phyloP scores from a whole-genome alignment of 2,797 vertebrate genomes.

The Megalops cyprinoides region DNA sequence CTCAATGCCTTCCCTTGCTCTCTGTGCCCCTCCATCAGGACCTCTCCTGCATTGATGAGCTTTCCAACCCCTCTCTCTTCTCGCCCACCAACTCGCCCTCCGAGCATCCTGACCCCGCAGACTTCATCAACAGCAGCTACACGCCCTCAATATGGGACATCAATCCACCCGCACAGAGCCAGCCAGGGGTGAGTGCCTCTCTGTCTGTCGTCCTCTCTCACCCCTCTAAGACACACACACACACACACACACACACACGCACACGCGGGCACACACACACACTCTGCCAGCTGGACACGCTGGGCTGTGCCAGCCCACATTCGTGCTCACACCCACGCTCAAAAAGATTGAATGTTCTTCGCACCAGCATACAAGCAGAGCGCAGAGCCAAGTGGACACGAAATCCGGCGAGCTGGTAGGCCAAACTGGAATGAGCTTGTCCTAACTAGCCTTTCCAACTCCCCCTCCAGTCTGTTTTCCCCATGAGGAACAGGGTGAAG shows the following conservation, averaged over 20 bases:
- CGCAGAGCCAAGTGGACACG: neutral
- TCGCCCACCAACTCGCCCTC: constrained; percentile 92
- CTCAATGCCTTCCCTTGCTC: neutral
- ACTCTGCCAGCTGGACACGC: neutral
- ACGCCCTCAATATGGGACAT: constrained; percentile 91
- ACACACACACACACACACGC: neutral
- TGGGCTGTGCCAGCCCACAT: neutral
- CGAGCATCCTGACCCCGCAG: constrained; percentile 81
- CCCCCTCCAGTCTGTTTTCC: neutral
- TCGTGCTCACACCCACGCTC: neutral
- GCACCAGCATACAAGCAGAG: neutral
- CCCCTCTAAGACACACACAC: too few relatives aligned
- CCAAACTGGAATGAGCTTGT: neutral
- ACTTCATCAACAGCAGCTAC: constrained; percentile 79
- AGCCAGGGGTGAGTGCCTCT: constrained; percentile 74
- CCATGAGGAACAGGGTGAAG: neutral
- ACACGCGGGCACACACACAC: neutral
- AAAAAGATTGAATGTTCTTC: neutral
- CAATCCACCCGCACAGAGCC: constrained; percentile 78
- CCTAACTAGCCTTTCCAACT: neutral
- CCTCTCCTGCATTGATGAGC: constrained; percentile 83
- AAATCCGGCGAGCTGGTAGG: neutral
- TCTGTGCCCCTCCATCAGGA: constrained; percentile 71
- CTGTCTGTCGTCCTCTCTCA: neutral
- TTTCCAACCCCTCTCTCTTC: constrained; percentile 87